Conservation (phyloP, 2,113 vertebrate species). For the Calypte anna region DNA sequence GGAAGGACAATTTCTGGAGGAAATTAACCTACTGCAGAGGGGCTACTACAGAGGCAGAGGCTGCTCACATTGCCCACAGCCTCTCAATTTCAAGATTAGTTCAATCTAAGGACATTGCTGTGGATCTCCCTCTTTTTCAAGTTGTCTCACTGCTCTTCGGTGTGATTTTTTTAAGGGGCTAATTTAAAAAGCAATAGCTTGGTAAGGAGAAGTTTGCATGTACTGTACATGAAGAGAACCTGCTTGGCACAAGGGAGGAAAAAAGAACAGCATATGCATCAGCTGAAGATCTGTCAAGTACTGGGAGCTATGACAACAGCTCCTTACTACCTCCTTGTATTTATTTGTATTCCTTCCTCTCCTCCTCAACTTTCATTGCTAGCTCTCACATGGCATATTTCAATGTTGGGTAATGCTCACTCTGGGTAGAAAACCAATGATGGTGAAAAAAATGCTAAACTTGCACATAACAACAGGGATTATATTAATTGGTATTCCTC, state of each 20-base stretch:
- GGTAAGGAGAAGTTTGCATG: background rate
- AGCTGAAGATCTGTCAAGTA: background rate
- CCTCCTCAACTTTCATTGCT: background rate
- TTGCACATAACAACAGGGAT: background rate
- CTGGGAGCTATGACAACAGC: constrained; percentile 13
- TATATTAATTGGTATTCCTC: background rate
- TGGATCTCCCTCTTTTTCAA: background rate
- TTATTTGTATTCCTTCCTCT: constrained; percentile 17
- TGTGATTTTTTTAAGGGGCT: background rate
- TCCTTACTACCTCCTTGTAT: background rate
- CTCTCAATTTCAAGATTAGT: background rate
- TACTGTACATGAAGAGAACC: background rate
- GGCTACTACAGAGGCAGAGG: background rate
- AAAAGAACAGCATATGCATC: background rate
- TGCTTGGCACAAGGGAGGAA: background rate
- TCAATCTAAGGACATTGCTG: background rate
- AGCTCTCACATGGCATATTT: background rate
- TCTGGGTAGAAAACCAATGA: background rate
- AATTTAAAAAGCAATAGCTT: background rate
- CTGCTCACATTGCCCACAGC: background rate
- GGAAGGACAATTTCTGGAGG: background rate
- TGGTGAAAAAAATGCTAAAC: background rate
- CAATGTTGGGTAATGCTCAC: background rate
- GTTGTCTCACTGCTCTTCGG: background rate
- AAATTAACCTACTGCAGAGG: background rate